Evolutionary conservation across 2,888 invertebrate genomes (phyloP), one percentile per base, ranked within the genome.

Genomic region (Mythimna lalbum): DNA sequence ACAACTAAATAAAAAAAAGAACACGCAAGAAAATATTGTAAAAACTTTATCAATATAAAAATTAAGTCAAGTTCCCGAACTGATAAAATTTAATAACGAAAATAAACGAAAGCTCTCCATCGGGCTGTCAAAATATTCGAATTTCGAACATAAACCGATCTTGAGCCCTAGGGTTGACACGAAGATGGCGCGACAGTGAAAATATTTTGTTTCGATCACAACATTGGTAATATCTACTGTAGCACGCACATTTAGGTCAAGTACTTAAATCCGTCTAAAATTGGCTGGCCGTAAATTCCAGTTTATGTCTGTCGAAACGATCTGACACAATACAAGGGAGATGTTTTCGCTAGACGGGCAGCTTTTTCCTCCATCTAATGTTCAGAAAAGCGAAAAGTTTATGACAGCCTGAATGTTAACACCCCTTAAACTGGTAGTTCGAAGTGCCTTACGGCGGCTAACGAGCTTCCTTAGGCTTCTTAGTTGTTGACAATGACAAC

Each of bases 181-280:
- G 17, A 33, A 72, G 75, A 80, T 76, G 67, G 69, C 63, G 72
- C 49, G 62, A 55, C 75, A 76, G 80, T 85, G 86, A 87, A 88
- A 89, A 88, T 86, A 87, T 72, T 86, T 83, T 80, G 76, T 76
- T 76, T 75, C 73, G 74, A 80, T 83, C 81, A 84, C 81, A 87
- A 87, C 81, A 73, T 78, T 81, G 77, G 81, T 83, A 55, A 39
- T 52, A 69, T 70, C 27, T 78, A 39, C 70, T 78, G 80, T 74
- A 78, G 82, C 82, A 85, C 77, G 83, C 79, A 84, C 87, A 87
- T 91, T 89, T 90, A 88, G 84, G 84, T 86, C 86, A 23, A 88
- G 87, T 90, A 91, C 90, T 92, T 90, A 92, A 92, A 90, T 89
- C 88, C 88, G 87, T 89, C 90, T 91, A 90, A 93, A 92, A 92